Base-by-base conservation (phyloP, 2,113 vertebrate genomes). In the Orthonyx spaldingii region DNA sequence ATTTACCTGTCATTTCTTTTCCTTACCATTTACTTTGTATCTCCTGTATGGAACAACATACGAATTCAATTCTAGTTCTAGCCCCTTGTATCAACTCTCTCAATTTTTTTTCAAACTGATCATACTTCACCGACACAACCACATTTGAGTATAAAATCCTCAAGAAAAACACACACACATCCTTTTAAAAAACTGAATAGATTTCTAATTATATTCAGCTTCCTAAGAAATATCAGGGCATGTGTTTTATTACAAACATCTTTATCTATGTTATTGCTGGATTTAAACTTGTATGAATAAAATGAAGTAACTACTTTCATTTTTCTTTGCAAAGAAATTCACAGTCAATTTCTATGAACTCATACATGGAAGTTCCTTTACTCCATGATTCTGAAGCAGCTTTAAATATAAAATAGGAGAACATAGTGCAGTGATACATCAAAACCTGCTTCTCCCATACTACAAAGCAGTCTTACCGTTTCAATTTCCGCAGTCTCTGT, bases 401-500 rank as follows among this genome's bases (percentile, higher is more conserved):
- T 69, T 65, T 65, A 83, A 64, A 53, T 20, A 42, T 7, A 72
- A 86, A 68, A 49, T 0, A 74, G 49, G 8, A 78, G 37, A 94
- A 72, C 18, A 72, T 4, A 72, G 57, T 7, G 9, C 76, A 82
- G 28, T 3, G 42, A 53, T 30, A 64, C 14, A 44, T 32, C 35
- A 78, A 83, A 91, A 47, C 10, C 50, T 60, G 37, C 32, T 92
- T 82, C 37, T 63, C 59, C 61, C 35, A 35, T 3, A 47, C 30
- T 59, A 80, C 30, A 68, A 79, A 82, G 60, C 39, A 44, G 82
- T 96, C 98, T 99, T 97, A 99, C 99, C 98, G 97, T 97, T 97
- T 98, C 97, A 97, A 98, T 97, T 93, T 98, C 94, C 44, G 90
- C 95, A 96, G 97, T 80, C 96, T 96, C 97, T 97, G 95, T 94